Percentiles rank a stretch among this genome's conserved stretches.
Conservation (phyloP, 2,797 vertebrate species). For the Onychomys leucogaster region DNA sequence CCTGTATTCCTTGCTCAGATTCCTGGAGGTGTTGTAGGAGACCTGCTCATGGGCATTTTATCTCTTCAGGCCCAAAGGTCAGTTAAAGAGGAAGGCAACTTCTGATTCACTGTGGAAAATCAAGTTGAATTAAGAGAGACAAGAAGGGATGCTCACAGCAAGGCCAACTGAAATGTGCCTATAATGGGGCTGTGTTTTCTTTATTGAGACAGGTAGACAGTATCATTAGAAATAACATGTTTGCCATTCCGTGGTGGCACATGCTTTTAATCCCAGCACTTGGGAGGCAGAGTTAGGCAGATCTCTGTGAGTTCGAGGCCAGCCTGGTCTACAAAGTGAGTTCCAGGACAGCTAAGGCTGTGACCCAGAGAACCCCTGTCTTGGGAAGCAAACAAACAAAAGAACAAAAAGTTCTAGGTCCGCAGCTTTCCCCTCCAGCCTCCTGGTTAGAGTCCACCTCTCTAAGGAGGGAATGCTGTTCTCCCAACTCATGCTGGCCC, state of each 20-base stretch:
- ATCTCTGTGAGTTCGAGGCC: too few species aligned
- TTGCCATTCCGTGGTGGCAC: too few species aligned
- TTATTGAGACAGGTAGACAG: constrained; percentile 67
- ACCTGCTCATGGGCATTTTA: neutral
- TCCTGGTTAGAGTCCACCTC: constrained; percentile 26
- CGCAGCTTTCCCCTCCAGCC: constrained; percentile 55
- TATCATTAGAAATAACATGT: constrained; percentile 80
- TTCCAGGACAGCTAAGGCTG: neutral
- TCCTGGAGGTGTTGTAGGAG: neutral
- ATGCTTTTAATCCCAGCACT: too few species aligned
- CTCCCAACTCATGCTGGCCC: constrained; percentile 38
- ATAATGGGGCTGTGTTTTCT: constrained; percentile 60
- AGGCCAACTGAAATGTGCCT: constrained; percentile 68
- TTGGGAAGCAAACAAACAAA: neutral
- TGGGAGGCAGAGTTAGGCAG: too few species aligned
- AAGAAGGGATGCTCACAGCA: constrained; percentile 45
- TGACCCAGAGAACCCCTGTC: too few species aligned
- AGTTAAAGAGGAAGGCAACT: neutral
- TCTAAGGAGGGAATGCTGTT: constrained; percentile 42
- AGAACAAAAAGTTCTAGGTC: neutral
- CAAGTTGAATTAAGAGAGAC: constrained; percentile 37
- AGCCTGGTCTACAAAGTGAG: neutral
- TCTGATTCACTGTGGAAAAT: neutral
- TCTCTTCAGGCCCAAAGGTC: neutral
- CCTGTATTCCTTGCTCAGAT: neutral